Base-by-base conservation (phyloP, 1,140 invertebrate species). In the Papilio helenus region DNA sequence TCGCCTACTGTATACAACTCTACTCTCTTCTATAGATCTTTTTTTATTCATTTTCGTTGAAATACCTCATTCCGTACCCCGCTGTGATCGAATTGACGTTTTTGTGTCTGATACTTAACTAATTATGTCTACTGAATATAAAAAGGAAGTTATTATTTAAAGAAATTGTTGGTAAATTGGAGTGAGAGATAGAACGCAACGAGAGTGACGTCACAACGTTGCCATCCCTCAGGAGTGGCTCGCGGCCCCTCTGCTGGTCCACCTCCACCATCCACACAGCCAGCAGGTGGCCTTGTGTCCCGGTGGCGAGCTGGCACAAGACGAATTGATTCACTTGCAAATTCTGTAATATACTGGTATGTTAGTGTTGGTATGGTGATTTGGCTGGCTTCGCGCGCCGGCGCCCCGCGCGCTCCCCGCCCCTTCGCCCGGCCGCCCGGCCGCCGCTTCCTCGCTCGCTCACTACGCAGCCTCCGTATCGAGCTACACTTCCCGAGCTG, bases 381-480 rank as follows among this genome's bases (percentile, higher is more conserved):
- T n/a, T n/a, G n/a, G n/a, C 91, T 90, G 89, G 85, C 88, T 86
- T 79, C 84, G 68, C 85, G 76, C 81, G 83, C 79, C 81, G 76
- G 87, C 86, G 82, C 82, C 79, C 79, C 34, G 34, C 34, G 4
- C 34, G 34, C 34, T 5, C 34, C 34, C 34, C 84, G 83, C 83
- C 80, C 82, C 34, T 7, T 7, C 84, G 83, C 83, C 80, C 82
- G 84, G 79, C 84, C 83, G 82, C 80, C 82, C 87, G 86, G 55
- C 9, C n/a, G 55, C 20, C 55, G 55, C 20, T 61, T 26, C 58
- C 58, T 72, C 83, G 78, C 85, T 79, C 88, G 83, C 86, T 86
- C 87, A 93, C 89, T 93, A 94, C 92, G 92, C 92, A 94, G 92
- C 92, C 92, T 94, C 92, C 88, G 92, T 94, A 94, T 94, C 87